Conservation (phyloP, 2,888 invertebrate species). For the Apotomis betuletana region DNA sequence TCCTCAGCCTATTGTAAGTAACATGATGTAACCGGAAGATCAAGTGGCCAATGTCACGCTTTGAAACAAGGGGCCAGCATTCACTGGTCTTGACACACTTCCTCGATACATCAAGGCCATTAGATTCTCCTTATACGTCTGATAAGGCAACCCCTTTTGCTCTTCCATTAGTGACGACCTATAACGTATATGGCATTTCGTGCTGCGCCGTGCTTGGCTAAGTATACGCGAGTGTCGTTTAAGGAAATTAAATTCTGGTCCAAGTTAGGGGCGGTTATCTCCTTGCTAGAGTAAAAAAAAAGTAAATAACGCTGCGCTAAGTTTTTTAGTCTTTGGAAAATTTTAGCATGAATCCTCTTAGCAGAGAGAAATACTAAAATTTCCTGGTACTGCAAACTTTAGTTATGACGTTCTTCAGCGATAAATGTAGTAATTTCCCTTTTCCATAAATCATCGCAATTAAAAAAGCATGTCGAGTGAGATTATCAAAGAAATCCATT, state of each 20-base stretch:
- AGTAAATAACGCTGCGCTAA: no score
- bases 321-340: no score
- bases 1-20: conserved; percentile 45
- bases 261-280: background rate
- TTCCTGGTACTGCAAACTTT: no score
- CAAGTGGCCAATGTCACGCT: conserved; percentile 63
- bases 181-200: conserved; percentile 27
- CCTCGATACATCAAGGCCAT: conserved; percentile 34
- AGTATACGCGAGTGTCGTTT: conserved; percentile 24
- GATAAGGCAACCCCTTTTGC: conserved; percentile 34
- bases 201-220: conserved; percentile 14
- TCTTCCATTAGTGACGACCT: conserved; percentile 33
- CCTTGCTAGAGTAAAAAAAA: background rate
- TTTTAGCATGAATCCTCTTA: no score
- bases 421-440: conserved; percentile 4
- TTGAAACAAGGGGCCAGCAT: conserved; percentile 45
- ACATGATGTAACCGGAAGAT: conserved; percentile 55
- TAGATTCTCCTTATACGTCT: conserved; percentile 30
- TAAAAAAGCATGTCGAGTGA: background rate
- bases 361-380: no score
- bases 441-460: background rate
- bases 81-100: conserved; percentile 41
- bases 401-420: background rate
- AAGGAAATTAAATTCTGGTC: conserved; percentile 24
- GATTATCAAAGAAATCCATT: conserved; percentile 15